Evolutionary conservation across 2,113 vertebrate genomes (phyloP), one percentile per base, ranked within the genome.

Genomic region (Psittacara wagleri): DNA sequence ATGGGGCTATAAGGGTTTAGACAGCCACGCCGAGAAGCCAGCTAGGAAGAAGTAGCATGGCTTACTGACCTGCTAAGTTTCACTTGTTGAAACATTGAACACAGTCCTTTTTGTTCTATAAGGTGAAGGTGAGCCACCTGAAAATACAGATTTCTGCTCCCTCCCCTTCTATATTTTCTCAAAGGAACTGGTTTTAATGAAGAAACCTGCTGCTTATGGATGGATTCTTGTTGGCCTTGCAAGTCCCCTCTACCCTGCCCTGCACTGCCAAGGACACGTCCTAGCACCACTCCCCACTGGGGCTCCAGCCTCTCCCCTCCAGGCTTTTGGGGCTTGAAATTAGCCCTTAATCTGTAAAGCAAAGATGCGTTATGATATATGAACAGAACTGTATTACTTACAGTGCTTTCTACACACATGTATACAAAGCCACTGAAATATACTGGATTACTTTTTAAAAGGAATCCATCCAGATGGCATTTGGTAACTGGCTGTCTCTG

Each of bases 401-500:
- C 14, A 51, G 29, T 17, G 57, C 46, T 74, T 89, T 52, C 18
- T 51, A 9, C 31, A 31, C 19, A n/a, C 15, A 46, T 39, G n/a
- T 81, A 11, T 37, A 55, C 33, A 70, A 76, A 86, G 44, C 31
- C 46, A 72, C 72, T 29, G 70, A 66, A 57, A 94, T 37, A 73
- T 6, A 73, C 10, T 44, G 44, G 67, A 35, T 80, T 76, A 66
- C 49, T 83, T 88, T 83, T 73, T 25, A 88, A 75, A 76, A 92
- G 59, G 78, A 93, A 77, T 8, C 28, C 44, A 70, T 57, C 31
- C 88, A 83, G 78, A 55, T 5, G 91, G 66, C 7, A 5, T 68
- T 90, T 31, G 39, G 67, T 87, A 94, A 90, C 39, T 39, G 33
- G 28, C 66, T 84, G 46, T 48, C 77, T 70, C 44, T 89, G 46